These are phyloP conservation scores for Drosophila ustulata DNA, from an alignment of 2,888 invertebrate genomes.

Conservation along the genomic window DNA sequence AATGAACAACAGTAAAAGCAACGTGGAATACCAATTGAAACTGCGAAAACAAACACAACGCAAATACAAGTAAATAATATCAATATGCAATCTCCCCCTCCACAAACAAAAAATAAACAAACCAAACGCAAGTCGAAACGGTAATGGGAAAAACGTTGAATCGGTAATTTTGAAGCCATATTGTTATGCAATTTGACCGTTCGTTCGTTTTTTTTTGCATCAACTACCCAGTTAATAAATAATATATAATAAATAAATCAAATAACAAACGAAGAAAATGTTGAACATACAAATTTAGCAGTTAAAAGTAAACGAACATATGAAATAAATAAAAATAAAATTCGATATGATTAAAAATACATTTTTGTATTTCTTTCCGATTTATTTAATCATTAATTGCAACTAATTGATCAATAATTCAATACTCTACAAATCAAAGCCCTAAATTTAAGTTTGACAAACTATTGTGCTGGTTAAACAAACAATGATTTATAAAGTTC, in stretches of 20 bases:
- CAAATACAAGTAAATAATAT: constrained; percentile 57
- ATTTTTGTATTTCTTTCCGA: background rate
- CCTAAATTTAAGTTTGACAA: background rate
- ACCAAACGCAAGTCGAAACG: constrained; percentile 43
- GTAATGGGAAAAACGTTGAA: constrained; percentile 56
- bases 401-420: constrained; percentile 10
- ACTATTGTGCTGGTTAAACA: constrained; percentile 80
- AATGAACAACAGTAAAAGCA: constrained; percentile 58
- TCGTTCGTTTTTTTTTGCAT: constrained; percentile 59
- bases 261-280: constrained; percentile 68
- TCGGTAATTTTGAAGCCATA: constrained; percentile 77
- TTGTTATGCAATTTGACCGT: constrained; percentile 73
- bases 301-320: constrained; percentile 73
- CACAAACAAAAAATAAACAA: constrained; percentile 27
- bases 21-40: constrained; percentile 39
- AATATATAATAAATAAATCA: constrained; percentile 51
- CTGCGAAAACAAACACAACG: constrained; percentile 13
- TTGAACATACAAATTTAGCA: constrained; percentile 79
- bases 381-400: background rate
- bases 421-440: constrained; percentile 17
- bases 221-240: constrained; percentile 70
- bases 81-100: constrained; percentile 52
- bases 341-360: constrained; percentile 44
- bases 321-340: constrained; percentile 69
- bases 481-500: constrained; percentile 94